phyloP scores from a whole-genome alignment of 2,113 vertebrate genomes.

The Mobula hypostoma region DNA sequence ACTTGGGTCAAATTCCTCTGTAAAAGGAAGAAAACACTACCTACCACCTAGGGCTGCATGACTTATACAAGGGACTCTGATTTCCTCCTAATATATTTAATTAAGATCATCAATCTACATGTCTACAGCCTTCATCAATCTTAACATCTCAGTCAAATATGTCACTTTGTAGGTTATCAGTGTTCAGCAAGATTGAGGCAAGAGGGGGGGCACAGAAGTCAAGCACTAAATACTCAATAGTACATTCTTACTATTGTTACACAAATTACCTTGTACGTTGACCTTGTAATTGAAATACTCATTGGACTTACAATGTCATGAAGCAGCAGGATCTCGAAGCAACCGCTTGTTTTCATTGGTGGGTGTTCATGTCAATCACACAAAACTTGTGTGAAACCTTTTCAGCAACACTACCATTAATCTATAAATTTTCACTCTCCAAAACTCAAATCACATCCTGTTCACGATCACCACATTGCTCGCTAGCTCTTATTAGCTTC shows the following conservation, averaged over 20 bases:
- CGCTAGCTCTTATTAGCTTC: too few species aligned
- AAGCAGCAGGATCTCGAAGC: neutral
- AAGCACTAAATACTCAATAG: neutral
- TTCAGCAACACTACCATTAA: too few species aligned
- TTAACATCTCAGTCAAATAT: neutral
- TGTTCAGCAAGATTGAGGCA: neutral
- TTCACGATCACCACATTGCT: too few species aligned
- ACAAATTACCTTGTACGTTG: neutral
- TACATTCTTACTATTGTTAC: neutral
- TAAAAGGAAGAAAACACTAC: neutral
- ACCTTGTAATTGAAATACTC: neutral
- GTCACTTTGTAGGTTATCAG: neutral
- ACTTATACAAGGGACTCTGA: neutral
- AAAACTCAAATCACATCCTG: too few species aligned
- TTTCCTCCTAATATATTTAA: neutral
- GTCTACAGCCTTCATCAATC: neutral
- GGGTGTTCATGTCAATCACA: neutral
- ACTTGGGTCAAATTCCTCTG: neutral
- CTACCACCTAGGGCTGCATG: neutral
- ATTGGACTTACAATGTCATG: neutral
- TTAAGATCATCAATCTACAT: neutral
- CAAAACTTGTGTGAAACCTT: too few species aligned
- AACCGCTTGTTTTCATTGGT: neutral
- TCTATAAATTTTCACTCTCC: too few species aligned
- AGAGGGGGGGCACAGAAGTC: neutral